Conservation (phyloP, 1,140 invertebrate species). For the Lucilia sericata region DNA sequence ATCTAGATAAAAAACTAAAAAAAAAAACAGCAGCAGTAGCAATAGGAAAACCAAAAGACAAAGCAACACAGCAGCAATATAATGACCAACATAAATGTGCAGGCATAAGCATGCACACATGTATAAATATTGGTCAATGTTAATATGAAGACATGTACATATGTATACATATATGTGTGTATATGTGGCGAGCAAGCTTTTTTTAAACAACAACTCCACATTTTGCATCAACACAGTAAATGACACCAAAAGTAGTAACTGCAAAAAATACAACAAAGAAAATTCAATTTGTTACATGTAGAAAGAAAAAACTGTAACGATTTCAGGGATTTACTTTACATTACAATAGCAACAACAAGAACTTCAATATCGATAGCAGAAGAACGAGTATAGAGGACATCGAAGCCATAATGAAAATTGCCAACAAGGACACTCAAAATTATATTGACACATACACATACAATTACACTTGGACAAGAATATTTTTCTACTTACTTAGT, state of each 20-base stretch:
- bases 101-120: background rate
- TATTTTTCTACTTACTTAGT: too few species aligned
- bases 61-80: background rate
- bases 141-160: background rate
- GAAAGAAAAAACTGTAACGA: background rate
- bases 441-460: constrained; percentile 1
- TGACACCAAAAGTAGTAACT: background rate
- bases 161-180: background rate
- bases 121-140: background rate
- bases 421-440: constrained; percentile 6
- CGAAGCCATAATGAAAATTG: constrained; percentile 20
- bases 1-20: background rate
- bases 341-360: background rate
- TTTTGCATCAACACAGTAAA: background rate
- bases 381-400: background rate
- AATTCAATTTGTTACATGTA: constrained; percentile 12
- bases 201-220: background rate
- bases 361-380: background rate
- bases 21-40: background rate
- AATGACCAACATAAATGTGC: constrained; percentile 1
- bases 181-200: background rate
- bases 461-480: background rate
- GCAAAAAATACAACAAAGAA: background rate
- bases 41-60: background rate
- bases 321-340: background rate